phyloP scores from a whole-genome alignment of 1,140 invertebrate genomes.

The Cecropterus lyciades region DNA sequence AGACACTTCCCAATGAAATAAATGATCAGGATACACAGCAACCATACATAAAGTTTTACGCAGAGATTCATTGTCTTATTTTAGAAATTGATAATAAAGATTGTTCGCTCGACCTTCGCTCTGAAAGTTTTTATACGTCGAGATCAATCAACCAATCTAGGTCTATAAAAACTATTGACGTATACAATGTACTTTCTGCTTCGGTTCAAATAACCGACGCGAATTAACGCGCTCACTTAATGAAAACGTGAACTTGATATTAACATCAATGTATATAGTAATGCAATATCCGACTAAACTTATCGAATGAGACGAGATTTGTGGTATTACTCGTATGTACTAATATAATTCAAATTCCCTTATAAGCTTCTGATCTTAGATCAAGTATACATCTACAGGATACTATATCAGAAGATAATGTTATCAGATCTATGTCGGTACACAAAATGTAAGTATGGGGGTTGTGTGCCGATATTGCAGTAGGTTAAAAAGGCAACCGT shows the following conservation, averaged over 20 bases:
- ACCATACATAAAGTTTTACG: neutral
- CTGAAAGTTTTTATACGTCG: slow-evolving; percentile 14
- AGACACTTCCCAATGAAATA: too few species aligned
- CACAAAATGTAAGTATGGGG: neutral
- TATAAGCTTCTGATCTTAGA: too few species aligned
- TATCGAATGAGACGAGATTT: neutral
- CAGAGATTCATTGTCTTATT: slow-evolving; percentile 6
- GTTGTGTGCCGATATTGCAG: neutral
- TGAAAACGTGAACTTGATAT: neutral
- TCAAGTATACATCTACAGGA: too few species aligned
- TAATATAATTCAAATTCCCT: too few species aligned
- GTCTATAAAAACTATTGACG: slow-evolving; percentile 23
- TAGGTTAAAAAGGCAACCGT: neutral
- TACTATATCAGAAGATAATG: neutral
- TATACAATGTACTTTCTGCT: neutral
- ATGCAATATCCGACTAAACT: neutral
- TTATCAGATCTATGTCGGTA: neutral
- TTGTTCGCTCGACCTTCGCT: slow-evolving; percentile 10
- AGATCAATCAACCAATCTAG: slow-evolving; percentile 15
- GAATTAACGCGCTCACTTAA: neutral
- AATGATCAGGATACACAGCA: neutral
- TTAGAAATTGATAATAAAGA: slow-evolving; percentile 18
- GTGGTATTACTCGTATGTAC: too few species aligned
- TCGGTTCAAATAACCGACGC: neutral
- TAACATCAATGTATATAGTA: neutral